A percentile compares a stretch with the other conserved stretches of the same genome.
These are phyloP conservation scores for Odontothrips loti DNA, from an alignment of 2,888 invertebrate genomes.

Conservation along the genomic window DNA sequence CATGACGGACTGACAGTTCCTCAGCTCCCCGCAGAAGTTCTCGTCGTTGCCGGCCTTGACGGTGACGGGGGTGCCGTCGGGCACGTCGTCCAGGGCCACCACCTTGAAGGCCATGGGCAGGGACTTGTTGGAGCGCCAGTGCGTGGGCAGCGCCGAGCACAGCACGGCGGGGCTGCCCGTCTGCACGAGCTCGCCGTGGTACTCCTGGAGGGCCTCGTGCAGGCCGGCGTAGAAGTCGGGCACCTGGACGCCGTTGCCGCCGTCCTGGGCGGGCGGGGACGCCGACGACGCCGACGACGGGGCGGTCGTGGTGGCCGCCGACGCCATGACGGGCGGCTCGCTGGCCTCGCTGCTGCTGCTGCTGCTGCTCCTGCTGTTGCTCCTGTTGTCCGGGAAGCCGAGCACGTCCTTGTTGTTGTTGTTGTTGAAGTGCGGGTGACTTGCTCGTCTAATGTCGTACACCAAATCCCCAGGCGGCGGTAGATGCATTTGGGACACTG, in stretches of 20 bases:
- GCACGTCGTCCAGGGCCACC: conserved; percentile 86
- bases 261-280: conserved; percentile 49
- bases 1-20: conserved; percentile 91
- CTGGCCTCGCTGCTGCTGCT: conserved; percentile 44
- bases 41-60: conserved; percentile 97
- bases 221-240: conserved; percentile 66
- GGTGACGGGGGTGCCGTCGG: conserved; percentile 90
- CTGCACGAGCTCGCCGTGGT: conserved; percentile 87
- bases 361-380: conserved; percentile 3
- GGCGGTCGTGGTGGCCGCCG: conserved; percentile 48
- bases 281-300: conserved; percentile 43
- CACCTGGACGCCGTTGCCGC: conserved; percentile 57
- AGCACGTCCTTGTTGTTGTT: conserved; percentile 14
- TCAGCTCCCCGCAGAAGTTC: conserved; percentile 90
- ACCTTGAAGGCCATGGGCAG: conserved; percentile 95
- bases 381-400: not conserved
- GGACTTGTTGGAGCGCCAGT: conserved; percentile 98
- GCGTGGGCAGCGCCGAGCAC: conserved; percentile 88
- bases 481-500: conserved; percentile 35
- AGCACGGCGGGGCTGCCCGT: conserved; percentile 94
- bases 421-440: conserved; percentile 22
- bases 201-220: conserved; percentile 77
- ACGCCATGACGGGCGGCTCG: conserved; percentile 51
- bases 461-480: conserved; percentile 32
- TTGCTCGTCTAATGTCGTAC: conserved; percentile 20